Percentiles rank a stretch among this genome's conserved stretches.
Conservation (phyloP, 2,888 invertebrate genomes). For the Graphium colonna region DNA sequence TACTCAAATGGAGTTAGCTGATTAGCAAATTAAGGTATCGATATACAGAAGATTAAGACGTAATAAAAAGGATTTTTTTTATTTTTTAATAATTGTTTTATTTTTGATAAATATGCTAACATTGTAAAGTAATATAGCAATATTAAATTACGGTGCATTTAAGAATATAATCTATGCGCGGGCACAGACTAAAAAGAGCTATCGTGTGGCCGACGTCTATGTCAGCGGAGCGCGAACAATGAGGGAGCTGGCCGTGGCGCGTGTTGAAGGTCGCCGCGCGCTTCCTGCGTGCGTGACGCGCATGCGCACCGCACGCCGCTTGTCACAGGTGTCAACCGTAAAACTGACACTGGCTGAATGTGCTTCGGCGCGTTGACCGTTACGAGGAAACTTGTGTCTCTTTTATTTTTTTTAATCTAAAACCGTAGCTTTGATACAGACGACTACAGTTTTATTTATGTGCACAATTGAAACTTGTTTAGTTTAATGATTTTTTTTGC, state of each 20-base stretch:
- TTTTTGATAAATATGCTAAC: not conserved
- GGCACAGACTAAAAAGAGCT: not conserved
- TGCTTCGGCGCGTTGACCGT: constrained; percentile 18
- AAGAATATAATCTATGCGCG: not conserved
- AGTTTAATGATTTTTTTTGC: no score
- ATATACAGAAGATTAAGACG: no score
- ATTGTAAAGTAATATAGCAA: not conserved
- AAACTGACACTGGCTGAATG: constrained; percentile 23
- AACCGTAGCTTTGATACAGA: no score
- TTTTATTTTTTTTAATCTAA: no score
- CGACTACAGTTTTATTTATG: no score
- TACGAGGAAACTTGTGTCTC: constrained; percentile 2
- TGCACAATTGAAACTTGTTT: no score
- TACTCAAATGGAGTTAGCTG: no score
- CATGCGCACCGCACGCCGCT: constrained; percentile 43
- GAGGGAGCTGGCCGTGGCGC: constrained; percentile 56
- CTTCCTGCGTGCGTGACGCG: constrained; percentile 77
- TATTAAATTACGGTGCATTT: not conserved
- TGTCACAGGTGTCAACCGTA: constrained; percentile 28
- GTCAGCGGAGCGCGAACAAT: constrained; percentile 49
- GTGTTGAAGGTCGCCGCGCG: constrained; percentile 63
- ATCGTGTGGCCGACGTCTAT: constrained; percentile 4
- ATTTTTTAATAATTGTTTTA: constrained; percentile 42
- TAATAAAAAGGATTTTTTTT: no score
- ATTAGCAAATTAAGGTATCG: no score